Evolutionary conservation across 2,113 vertebrate species (phyloP), one percentile per base, ranked within the genome.

Genomic region (Galeopterus variegatus): DNA sequence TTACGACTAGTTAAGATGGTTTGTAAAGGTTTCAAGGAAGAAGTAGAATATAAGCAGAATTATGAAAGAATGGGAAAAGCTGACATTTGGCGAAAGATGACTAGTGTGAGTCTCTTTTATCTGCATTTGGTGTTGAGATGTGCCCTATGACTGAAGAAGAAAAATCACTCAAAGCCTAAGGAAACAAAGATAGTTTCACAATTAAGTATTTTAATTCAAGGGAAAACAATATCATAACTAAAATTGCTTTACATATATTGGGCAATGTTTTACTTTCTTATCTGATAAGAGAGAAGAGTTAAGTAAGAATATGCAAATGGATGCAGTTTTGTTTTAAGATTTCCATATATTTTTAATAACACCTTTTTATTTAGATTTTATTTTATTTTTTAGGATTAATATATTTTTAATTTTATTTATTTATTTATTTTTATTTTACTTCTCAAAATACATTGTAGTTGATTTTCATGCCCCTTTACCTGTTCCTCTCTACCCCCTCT

Each of bases 311-410:
- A 70, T 45, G 12, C 14, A 65, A 95, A 90, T 67, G 50, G 56
- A 60, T 10, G 0, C 41, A 50, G n/a, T 81, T 97, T 77, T 94
- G 28, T 36, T 97, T 88, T 84, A 86, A 96, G 41, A 8, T 97
- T 96, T 14, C 7, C 64, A 12, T 73, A 31, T 80, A 23, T 75
- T 95, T 90, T 94, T 94, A 60, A 60, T 80, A 97, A 84, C 7
- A 17, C 33, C 65, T 93, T 92, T 76, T 13, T 88, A 95, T 41
- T 41, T 41, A 3, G 41, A 41, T 41, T 41, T 41, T 41, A 41
- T 41, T 41, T 41, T 41, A 41, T 41, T 41, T 41, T 41, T 41
- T 41, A 41, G 41, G 41, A 41, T 41, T 41, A 41, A 41, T 41
- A 41, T 41, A 41, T 41, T 41, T 41, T 41, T 41, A 41, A 41